phyloP scores from a whole-genome alignment of 2,888 invertebrate species.

The Trachelus troglodyta region DNA sequence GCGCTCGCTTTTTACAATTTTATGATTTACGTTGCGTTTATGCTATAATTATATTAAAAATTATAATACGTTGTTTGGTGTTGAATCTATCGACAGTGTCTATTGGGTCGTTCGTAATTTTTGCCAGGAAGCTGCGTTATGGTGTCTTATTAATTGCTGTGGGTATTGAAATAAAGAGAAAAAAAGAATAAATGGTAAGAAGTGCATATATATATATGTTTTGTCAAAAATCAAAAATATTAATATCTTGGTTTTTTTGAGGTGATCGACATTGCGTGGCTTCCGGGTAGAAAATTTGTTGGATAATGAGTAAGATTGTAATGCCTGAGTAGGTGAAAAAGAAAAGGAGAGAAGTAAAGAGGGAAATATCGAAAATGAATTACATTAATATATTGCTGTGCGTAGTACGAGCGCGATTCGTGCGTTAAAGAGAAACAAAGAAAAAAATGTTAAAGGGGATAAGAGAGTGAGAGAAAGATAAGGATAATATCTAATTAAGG shows the following conservation, averaged over 20 bases:
- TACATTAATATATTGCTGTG: background rate
- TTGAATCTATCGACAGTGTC: background rate
- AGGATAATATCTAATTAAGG: background rate
- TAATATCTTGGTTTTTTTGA: background rate
- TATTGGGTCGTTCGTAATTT: background rate
- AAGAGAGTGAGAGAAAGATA: constrained; percentile 4
- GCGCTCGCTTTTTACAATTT: background rate
- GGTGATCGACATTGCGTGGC: background rate
- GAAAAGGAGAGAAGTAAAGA: background rate
- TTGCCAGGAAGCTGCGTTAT: background rate
- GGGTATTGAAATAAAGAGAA: background rate
- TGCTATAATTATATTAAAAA: background rate
- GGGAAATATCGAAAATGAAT: background rate
- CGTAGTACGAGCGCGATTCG: background rate
- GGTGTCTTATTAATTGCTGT: background rate
- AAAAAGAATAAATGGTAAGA: no score
- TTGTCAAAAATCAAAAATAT: background rate
- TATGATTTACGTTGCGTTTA: background rate
- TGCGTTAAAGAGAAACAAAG: background rate
- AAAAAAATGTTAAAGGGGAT: background rate
- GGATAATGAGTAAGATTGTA: background rate
- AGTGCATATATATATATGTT: no score
- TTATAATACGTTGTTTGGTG: background rate
- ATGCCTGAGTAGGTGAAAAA: background rate
- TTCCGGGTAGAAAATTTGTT: background rate